Percentiles rank a stretch among this genome's conserved stretches.
Evolutionary conservation across 2,113 vertebrate genomes (phyloP).

Genomic region (Gavialis gangeticus): DNA sequence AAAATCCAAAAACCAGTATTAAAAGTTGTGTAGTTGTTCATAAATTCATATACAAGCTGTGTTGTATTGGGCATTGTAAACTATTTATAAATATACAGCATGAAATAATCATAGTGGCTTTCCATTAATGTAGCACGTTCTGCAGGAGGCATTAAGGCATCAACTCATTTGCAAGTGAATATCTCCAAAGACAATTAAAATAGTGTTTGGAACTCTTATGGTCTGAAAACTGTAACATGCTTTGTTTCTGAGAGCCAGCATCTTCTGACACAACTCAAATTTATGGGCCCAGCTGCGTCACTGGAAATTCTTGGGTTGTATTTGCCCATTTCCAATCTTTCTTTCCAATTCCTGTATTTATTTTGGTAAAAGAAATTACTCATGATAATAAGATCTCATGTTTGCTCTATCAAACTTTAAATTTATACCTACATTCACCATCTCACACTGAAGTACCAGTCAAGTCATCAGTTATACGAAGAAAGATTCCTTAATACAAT

Average conservation of each 20-base stretch:
- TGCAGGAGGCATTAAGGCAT: not conserved
- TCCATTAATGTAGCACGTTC: not conserved
- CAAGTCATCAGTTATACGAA: too few relatives aligned
- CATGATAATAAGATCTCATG: not conserved
- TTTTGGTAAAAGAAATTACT: not conserved
- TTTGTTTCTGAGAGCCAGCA: not conserved
- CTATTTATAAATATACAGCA: not conserved
- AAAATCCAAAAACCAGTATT: not conserved
- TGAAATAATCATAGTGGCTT: not conserved
- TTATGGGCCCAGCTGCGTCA: not conserved
- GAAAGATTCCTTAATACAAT: too few relatives aligned
- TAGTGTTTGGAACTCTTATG: not conserved
- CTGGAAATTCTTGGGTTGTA: not conserved
- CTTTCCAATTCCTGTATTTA: not conserved
- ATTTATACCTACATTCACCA: too few relatives aligned
- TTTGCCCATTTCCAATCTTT: not conserved
- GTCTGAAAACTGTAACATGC: not conserved
- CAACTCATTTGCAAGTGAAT: not conserved
- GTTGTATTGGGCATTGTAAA: not conserved
- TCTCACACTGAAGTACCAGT: too few relatives aligned
- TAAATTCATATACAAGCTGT: not conserved
- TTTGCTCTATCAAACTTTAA: too few relatives aligned
- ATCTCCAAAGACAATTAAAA: not conserved
- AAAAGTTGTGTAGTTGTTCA: not conserved
- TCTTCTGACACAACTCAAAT: not conserved